Evolutionary conservation across 2,888 invertebrate genomes (phyloP).

Genomic region (Clitarchus hookeri): DNA sequence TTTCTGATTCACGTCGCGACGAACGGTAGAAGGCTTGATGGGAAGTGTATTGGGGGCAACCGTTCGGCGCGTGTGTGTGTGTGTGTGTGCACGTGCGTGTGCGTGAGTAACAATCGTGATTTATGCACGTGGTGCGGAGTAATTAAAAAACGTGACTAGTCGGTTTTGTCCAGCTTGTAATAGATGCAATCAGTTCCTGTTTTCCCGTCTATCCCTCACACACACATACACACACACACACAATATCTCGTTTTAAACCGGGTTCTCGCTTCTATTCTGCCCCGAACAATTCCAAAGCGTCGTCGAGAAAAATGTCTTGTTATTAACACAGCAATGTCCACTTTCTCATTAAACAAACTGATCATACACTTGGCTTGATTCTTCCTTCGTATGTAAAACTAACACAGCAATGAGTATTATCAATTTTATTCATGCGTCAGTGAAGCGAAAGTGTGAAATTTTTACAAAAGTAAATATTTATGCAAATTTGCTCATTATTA

Average conservation of each 20-base stretch:
- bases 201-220: background rate
- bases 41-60: background rate
- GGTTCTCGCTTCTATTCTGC: background rate
- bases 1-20: background rate
- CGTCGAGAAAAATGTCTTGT: background rate
- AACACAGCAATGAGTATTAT: too few relatives aligned
- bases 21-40: background rate
- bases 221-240: background rate
- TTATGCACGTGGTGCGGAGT: conserved; percentile 1
- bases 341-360: too few relatives aligned
- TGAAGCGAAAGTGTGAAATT: too few relatives aligned
- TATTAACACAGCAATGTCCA: too few relatives aligned
- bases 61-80: background rate
- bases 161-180: background rate
- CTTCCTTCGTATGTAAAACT: too few relatives aligned
- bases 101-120: background rate
- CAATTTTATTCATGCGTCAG: too few relatives aligned
- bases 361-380: too few relatives aligned
- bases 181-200: conserved; percentile 5
- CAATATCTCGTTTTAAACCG: background rate
- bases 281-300: background rate
- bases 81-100: background rate
- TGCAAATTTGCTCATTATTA: too few relatives aligned
- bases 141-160: conserved; percentile 14
- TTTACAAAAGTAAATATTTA: too few relatives aligned